Evolutionary conservation across 2,888 invertebrate genomes (phyloP), one percentile per base, ranked within the genome.

Genomic region (Apomyelois bistriatella): DNA sequence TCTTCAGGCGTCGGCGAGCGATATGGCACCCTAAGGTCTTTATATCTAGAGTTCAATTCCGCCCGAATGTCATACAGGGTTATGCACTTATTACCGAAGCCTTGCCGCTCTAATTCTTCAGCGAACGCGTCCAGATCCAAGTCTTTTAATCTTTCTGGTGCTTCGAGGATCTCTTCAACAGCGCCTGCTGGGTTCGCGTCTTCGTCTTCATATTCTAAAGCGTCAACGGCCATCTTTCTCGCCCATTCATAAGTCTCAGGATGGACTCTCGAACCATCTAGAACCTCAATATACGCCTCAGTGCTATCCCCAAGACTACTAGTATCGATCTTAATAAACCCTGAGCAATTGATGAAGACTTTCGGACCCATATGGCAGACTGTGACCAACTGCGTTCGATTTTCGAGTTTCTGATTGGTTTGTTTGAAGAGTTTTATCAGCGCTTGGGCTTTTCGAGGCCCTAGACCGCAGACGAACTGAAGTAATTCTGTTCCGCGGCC

Each of bases 161-260:
- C 95, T 80, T 99, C 98, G 0, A 99, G 90, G 72, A 99, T 99
- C 82, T 99, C 99, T 82, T 99, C 99, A 22, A 99, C 87, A 10
- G 99, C 99, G 0, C 98, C 98, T 0, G 99, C 98, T 0, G 99
- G 98, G 84, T 98, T 98, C 0, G 96, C 96, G 64, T 98, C 98
- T 76, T 98, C 98, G 72, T 99, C 99, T 73, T 99, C 99, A 68
- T 99, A 98, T 70, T 99, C 99, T 46, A 99, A 88, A 0, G 99
- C 99, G 83, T 99, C 99, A 0, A 99, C 98, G 0, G 99, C 99
- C 99, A 99, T 99, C 88, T 99, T 99, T 38, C 99, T 92, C 0
- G 99, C 99, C 99, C 99, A 99, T 75, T 99, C 99, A 80, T 99
- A 99, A 0, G 99, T 98, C 89, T 99, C 99, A 0, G 99, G 99